Percentiles rank a stretch among this genome's conserved stretches.
phyloP scores from a whole-genome alignment of 2,888 invertebrate genomes.

The Spatulosminthurus flaviceps region DNA sequence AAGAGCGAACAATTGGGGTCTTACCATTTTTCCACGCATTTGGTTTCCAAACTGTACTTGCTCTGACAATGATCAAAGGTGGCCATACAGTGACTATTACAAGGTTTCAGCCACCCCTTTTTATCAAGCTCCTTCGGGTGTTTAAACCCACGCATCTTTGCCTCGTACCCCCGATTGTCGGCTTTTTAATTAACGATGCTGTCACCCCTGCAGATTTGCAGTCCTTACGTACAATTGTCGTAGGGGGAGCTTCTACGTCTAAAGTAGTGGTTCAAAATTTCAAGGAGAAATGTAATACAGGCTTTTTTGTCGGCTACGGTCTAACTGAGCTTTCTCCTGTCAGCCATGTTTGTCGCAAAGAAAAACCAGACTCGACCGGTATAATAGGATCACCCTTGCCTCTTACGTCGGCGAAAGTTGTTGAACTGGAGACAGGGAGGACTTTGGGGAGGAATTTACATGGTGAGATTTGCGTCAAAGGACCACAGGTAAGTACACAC shows the following conservation, averaged over 20 bases:
- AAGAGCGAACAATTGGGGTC: not conserved
- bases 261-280: slow-evolving; percentile 71
- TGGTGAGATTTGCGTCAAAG: slow-evolving; percentile 79
- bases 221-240: not conserved
- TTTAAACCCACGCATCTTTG: not conserved
- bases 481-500: slow-evolving; percentile 74
- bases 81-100: not conserved
- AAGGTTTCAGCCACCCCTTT: not conserved
- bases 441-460: slow-evolving; percentile 66
- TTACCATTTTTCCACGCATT: slow-evolving; percentile 18
- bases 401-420: slow-evolving; percentile 72
- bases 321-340: slow-evolving; percentile 73
- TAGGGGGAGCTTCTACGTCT: not conserved
- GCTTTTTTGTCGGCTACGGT: slow-evolving; percentile 69
- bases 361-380: not conserved
- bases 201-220: not conserved
- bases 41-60: not conserved
- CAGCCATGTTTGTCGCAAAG: slow-evolving; percentile 42
- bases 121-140: not conserved
- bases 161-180: slow-evolving; percentile 4
- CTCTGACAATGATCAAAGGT: not conserved
- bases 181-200: not conserved
- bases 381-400: slow-evolving; percentile 71
- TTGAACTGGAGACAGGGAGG: slow-evolving; percentile 68
- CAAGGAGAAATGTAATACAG: slow-evolving; percentile 66